phyloP scores from a whole-genome alignment of 2,888 invertebrate species.

The Drosophila histrio region DNA sequence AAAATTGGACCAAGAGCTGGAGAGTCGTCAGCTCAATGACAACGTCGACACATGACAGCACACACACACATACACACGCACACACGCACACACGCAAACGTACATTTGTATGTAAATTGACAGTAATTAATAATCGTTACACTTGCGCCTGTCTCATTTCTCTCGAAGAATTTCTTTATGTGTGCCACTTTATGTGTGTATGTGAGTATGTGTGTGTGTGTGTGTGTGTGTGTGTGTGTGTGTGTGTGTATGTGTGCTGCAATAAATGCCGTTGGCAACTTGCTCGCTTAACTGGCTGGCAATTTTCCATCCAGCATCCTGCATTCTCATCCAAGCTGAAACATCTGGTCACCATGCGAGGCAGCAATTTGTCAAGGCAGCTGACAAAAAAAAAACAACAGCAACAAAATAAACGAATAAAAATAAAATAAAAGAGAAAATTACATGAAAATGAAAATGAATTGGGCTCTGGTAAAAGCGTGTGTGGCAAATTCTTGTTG shows the following conservation, averaged over 20 bases:
- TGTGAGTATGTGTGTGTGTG: neutral
- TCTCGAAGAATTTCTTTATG: neutral
- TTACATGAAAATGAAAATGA: slow-evolving; percentile 47
- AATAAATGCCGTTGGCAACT: slow-evolving; percentile 42
- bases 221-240: neutral
- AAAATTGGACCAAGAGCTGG: slow-evolving; percentile 39
- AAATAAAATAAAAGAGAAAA: slow-evolving; percentile 8
- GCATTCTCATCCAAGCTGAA: neutral
- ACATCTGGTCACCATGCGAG: slow-evolving; percentile 41
- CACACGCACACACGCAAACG: slow-evolving; percentile 8
- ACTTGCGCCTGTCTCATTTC: slow-evolving; percentile 10
- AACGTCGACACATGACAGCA: slow-evolving; percentile 28
- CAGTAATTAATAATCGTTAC: slow-evolving; percentile 64
- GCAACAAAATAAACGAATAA: neutral
- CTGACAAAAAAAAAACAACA: slow-evolving; percentile 18
- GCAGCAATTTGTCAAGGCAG: slow-evolving; percentile 59
- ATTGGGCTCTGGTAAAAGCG: slow-evolving; percentile 25
- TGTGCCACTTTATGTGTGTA: neutral
- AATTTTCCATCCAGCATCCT: slow-evolving; percentile 31
- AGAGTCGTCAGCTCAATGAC: slow-evolving; percentile 19
- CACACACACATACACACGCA: neutral
- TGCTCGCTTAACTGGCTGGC: slow-evolving; percentile 49
- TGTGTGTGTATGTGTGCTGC: slow-evolving; percentile 15
- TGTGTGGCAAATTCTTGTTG: slow-evolving; percentile 14
- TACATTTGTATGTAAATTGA: slow-evolving; percentile 43